Evolutionary conservation across 2,113 vertebrate species (phyloP), one percentile per base, ranked within the genome.

Genomic region (Galbula dea): DNA sequence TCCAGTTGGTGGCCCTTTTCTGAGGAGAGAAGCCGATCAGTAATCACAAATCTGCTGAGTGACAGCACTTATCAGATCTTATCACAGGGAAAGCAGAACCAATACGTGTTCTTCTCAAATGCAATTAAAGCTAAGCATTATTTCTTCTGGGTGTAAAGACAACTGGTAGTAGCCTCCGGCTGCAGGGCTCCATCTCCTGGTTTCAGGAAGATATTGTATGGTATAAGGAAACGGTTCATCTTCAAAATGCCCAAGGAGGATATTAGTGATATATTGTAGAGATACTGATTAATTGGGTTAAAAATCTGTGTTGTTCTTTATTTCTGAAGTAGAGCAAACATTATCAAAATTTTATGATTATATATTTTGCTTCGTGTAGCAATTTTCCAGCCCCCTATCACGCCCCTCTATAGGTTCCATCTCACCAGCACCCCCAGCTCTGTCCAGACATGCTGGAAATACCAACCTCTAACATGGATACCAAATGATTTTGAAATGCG

Each of bases 161-260:
- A 71, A 22, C 0, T 12, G 72, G 8, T 3, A 11, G 20, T 6
- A 52, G 57, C 81, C 49, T 84, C 82, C 49, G 49, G 83, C 66
- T 76, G 58, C 51, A 94, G 86, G 51, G 95, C 96, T 96, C 95
- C 96, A 95, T 79, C 96, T 96, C 62, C 89, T 95, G 96, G 96
- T 65, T 61, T 69, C 49, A 41, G 30, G 41, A 39, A 82, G 76
- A 62, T 43, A 86, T 0, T 86, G 77, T 37, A 48, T 1, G 2
- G 45, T 23, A 14, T 16, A 39, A 65, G 24, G 19, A 78, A 84
- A 90, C 4, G 0, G 19, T 7, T 79, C 1, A 2, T 79, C 78
- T 93, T 54, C 63, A 83, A 79, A 73, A 76, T 26, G 55, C 7
- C 26, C 62, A 39, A 27, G 62, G 2, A 71, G 22, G 27, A 61